phyloP scores from a whole-genome alignment of 2,113 vertebrate genomes.

The Dermatemys mawii region DNA sequence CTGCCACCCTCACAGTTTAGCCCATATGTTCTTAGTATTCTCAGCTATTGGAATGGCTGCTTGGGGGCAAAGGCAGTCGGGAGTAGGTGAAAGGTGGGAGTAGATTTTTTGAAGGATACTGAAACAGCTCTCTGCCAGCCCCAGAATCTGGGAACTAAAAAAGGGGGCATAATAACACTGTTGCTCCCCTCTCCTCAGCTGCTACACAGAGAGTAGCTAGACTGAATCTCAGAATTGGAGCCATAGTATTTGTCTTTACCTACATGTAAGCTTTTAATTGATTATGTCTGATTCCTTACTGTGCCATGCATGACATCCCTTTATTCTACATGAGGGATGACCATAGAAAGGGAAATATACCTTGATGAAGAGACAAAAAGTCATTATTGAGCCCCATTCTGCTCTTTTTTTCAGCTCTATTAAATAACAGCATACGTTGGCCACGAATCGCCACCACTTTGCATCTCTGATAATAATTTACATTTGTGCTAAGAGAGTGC shows the following conservation, averaged over 20 bases:
- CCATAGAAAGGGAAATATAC: background rate
- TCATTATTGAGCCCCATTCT: background rate
- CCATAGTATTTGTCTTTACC: background rate
- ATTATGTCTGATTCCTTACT: background rate
- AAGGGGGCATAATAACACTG: background rate
- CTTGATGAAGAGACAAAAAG: background rate
- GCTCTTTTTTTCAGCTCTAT: background rate
- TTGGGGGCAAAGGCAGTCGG: background rate
- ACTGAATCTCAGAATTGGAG: background rate
- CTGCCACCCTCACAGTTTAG: background rate
- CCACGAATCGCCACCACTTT: background rate
- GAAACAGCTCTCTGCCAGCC: background rate
- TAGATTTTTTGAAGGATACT: background rate
- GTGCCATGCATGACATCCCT: background rate
- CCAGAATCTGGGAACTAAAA: accelerated
- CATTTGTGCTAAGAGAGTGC: background rate
- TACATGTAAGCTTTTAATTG: background rate
- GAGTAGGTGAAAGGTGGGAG: too few species aligned
- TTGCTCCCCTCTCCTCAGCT: background rate
- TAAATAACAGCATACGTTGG: background rate
- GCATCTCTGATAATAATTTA: background rate
- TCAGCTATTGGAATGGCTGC: background rate
- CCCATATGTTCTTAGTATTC: accelerated
- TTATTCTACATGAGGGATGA: background rate
- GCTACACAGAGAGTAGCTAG: background rate